phyloP scores from a whole-genome alignment of 2,113 vertebrate species.

The Zosterops pallidus region DNA sequence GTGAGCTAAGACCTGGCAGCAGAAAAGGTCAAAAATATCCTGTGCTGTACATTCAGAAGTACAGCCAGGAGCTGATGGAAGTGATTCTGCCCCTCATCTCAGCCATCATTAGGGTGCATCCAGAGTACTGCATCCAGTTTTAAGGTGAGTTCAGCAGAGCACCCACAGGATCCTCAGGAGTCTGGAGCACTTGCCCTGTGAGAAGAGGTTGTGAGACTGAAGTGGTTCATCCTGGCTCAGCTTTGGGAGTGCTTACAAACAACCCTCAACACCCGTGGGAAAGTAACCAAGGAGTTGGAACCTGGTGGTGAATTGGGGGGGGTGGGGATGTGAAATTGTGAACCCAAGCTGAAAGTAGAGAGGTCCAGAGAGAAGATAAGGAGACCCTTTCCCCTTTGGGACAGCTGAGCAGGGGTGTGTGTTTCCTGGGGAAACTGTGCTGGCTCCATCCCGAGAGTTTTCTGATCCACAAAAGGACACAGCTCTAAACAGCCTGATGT shows the following conservation, averaged over 20 bases:
- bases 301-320: no score
- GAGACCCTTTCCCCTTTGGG: rapidly evolving
- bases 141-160: background rate
- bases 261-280: background rate
- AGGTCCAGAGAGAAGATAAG: background rate
- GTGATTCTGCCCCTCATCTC: background rate
- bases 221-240: background rate
- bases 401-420: background rate
- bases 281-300: background rate
- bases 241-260: background rate
- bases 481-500: background rate
- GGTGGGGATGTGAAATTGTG: background rate
- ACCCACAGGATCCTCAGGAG: background rate
- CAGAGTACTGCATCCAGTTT: background rate
- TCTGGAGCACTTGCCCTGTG: background rate
- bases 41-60: background rate
- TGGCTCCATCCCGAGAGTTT: background rate
- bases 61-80: background rate
- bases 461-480: background rate
- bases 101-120: background rate
- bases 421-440: background rate
- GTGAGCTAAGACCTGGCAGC: background rate
- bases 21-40: background rate
- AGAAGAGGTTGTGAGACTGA: background rate
- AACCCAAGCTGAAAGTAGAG: background rate